Conservation (phyloP, 2,113 vertebrate genomes). For the Butastur rufipennis region DNA sequence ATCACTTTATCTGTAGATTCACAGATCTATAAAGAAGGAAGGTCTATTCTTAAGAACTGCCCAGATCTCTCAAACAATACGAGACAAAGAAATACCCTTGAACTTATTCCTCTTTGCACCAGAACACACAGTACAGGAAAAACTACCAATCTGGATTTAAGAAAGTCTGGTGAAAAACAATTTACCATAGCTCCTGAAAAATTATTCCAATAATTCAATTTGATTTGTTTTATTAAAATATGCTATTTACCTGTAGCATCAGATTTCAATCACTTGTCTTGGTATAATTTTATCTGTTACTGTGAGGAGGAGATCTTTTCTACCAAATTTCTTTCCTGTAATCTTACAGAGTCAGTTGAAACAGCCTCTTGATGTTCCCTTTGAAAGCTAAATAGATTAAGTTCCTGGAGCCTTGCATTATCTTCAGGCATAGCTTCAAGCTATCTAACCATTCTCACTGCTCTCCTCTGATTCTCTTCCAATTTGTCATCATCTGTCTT, state of each 20-base stretch:
- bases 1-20: background rate
- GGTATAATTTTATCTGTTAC: background rate
- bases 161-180: background rate
- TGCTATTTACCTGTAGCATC: background rate
- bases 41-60: background rate
- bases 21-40: background rate
- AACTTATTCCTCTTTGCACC: background rate
- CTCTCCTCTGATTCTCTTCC: conserved; percentile 28
- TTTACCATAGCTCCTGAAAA: background rate
- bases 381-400: conserved; percentile 35
- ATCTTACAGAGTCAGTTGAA: background rate
- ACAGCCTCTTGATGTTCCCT: background rate
- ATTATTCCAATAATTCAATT: background rate
- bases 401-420: background rate
- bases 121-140: background rate
- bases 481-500: conserved; percentile 46
- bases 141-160: background rate
- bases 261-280: background rate
- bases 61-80: background rate
- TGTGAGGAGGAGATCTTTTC: background rate
- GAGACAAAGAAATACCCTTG: background rate
- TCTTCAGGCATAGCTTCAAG: conserved; percentile 19
- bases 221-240: background rate
- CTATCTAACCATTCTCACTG: background rate
- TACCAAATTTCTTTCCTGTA: background rate